Evolutionary conservation across 1,140 invertebrate genomes (phyloP).

Genomic region (Drosophila prosaltans): DNA sequence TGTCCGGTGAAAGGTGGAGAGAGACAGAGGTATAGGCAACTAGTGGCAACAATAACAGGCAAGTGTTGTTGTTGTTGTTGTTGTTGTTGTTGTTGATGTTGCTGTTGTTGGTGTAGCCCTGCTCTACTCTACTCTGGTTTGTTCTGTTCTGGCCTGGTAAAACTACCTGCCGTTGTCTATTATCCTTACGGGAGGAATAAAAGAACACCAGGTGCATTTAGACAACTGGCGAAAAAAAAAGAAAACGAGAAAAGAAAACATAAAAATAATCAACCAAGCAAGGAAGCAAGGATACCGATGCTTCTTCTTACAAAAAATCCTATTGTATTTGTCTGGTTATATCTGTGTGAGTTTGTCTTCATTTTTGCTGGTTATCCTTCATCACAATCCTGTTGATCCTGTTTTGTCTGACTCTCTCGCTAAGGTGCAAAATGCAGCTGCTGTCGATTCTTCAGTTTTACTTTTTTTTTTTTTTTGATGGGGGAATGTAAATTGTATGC

Average conservation of each 20-base stretch:
- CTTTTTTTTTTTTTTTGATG: neutral
- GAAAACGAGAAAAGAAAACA: slow-evolving; percentile 7
- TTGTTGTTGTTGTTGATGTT: too few relatives aligned
- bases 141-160: neutral
- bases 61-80: neutral
- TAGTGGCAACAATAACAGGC: slow-evolving; percentile 65
- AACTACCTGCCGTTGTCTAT: slow-evolving; percentile 46
- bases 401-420: slow-evolving; percentile 43
- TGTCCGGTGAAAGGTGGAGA: neutral
- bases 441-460: slow-evolving; percentile 23
- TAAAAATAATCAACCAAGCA: slow-evolving; percentile 4
- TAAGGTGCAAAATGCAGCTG: slow-evolving; percentile 61
- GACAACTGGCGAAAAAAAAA: slow-evolving; percentile 26
- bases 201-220: slow-evolving; percentile 65
- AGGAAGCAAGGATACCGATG: slow-evolving; percentile 54
- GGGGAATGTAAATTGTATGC: slow-evolving; percentile 12
- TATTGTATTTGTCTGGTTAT: slow-evolving; percentile 2
- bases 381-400: slow-evolving; percentile 52
- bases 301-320: slow-evolving; percentile 9
- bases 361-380: slow-evolving; percentile 62
- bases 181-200: slow-evolving; percentile 52
- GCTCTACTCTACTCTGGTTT: too few relatives aligned
- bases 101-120: too few relatives aligned
- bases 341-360: slow-evolving; percentile 36
- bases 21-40: slow-evolving; percentile 38